Base-by-base conservation (phyloP, 2,113 vertebrate species). In the Brachypteracias leptosomus region DNA sequence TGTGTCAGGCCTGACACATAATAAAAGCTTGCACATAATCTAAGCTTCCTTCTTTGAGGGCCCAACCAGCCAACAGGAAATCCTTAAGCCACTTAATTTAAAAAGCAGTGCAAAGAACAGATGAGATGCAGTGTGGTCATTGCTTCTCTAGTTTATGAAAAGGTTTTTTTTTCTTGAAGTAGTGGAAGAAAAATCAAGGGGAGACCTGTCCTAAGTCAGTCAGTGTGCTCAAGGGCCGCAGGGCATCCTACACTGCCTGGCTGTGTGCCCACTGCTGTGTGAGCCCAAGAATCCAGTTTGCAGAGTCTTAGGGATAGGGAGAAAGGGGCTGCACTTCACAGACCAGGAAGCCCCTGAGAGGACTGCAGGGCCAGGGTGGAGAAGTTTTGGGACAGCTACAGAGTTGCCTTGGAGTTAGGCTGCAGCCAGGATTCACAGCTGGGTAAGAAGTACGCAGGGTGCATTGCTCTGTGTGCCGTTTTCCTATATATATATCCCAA, bases 191-290 rank as follows among this genome's bases (percentile, higher is more conserved):
- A 57, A 74, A 19, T 3, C 0, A 2, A n/a, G 33, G 35, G 6
- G n/a, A 42, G 25, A 14, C 33, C 9, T 0, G 1, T 81, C 8
- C 67, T 26, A 15, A 36, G 52, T 49, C 28, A 40, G 26, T 29
- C 0, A 0, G 20, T 2, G 13, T 0, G 2, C 36, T n/a, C 12
- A 11, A 58, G 63, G 54, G 58, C 58, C 1, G 3, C 19, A 13
- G 36, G 66, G 44, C 15, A 28, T 26, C 71, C n/a, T 18, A 0
- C 0, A 1, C 21, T 55, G 72, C n/a, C 0, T 0, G 40, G 35
- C 61, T 57, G 31, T 3, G 6, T 18, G 15, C 35, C 29, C 1
- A 7, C 14, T 51, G 75, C 57, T 15, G 6, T 0, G 0, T 3
- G 28, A 77, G 44, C 49, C 42, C 33, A 4, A 8, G 40, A 58